A percentile compares a stretch with the other conserved stretches of the same genome.
phyloP scores from a whole-genome alignment of 1,140 invertebrate species.

The Drosophila baimaii region DNA sequence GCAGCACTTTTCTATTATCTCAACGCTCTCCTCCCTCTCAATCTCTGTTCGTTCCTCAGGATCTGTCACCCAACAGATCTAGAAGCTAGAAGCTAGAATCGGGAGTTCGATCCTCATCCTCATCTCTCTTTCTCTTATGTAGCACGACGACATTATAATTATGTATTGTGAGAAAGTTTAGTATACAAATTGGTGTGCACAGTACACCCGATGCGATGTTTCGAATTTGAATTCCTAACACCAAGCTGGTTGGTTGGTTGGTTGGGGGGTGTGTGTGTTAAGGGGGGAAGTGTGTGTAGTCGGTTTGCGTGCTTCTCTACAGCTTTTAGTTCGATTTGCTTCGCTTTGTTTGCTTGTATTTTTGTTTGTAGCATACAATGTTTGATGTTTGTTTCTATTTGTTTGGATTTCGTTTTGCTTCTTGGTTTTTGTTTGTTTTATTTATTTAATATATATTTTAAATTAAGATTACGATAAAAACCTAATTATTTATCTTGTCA shows the following conservation, averaged over 20 bases:
- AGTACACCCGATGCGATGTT: slow-evolving; percentile 49
- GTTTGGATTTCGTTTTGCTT: slow-evolving; percentile 39
- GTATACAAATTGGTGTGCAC: slow-evolving; percentile 64
- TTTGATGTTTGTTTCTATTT: slow-evolving; percentile 19
- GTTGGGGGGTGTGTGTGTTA: slow-evolving; percentile 19
- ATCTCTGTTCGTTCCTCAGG: slow-evolving; percentile 15
- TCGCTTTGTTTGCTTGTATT: slow-evolving; percentile 45
- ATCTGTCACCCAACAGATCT: too few relatives aligned
- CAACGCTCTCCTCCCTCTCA: slow-evolving; percentile 7
- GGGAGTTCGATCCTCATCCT: slow-evolving; percentile 22
- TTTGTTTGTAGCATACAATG: slow-evolving; percentile 39
- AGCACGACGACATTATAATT: slow-evolving; percentile 54
- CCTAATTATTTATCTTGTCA: slow-evolving; percentile 78
- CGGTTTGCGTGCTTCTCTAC: slow-evolving; percentile 69
- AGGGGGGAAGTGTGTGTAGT: slow-evolving; percentile 18
- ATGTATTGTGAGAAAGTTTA: slow-evolving; percentile 64
- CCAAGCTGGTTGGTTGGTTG: slow-evolving; percentile 19
- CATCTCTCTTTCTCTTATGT: slow-evolving; percentile 42
- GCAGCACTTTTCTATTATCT: slow-evolving; percentile 54
- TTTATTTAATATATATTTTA: slow-evolving; percentile 70
- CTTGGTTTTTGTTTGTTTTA: slow-evolving; percentile 56
- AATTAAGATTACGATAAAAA: slow-evolving; percentile 79
- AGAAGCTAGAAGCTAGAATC: slow-evolving; percentile 15
- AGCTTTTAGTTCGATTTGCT: slow-evolving; percentile 62
- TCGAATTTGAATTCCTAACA: slow-evolving; percentile 35